A percentile compares a stretch with the other conserved stretches of the same genome.
Evolutionary conservation across 1,140 invertebrate species (phyloP).

Genomic region (Hestina assimilis): DNA sequence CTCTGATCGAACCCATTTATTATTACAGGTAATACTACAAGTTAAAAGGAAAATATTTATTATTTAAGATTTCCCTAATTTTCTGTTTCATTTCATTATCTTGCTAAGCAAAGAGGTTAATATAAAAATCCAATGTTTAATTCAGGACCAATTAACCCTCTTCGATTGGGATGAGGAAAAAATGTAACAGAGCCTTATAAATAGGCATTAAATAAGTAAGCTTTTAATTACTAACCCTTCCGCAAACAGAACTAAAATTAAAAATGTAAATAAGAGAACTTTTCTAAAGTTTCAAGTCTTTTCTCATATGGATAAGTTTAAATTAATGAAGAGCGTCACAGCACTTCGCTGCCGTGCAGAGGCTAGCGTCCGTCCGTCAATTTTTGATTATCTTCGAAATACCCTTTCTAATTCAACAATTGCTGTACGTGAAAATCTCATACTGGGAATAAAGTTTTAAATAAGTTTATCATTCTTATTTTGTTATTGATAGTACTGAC

Average conservation of each 20-base stretch:
- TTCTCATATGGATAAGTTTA: constrained; percentile 63
- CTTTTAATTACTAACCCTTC: constrained; percentile 42
- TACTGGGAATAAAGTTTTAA: too few relatives aligned
- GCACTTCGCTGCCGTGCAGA: constrained; percentile 34
- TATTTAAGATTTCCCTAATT: too few relatives aligned
- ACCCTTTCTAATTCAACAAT: constrained; percentile 25
- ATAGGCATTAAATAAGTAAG: constrained; percentile 34
- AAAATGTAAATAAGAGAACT: constrained; percentile 61
- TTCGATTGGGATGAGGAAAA: too few relatives aligned
- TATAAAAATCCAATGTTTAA: too few relatives aligned
- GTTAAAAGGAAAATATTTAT: too few relatives aligned
- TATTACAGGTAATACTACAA: too few relatives aligned
- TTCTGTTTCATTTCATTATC: too few relatives aligned
- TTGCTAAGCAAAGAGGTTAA: too few relatives aligned
- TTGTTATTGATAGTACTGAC: too few relatives aligned
- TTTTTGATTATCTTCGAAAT: constrained; percentile 60
- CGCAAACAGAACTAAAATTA: constrained; percentile 51
- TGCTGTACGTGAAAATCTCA: neutral
- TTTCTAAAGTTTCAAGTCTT: constrained; percentile 54
- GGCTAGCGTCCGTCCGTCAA: constrained; percentile 43
- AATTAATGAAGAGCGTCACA: constrained; percentile 61
- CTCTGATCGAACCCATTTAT: too few relatives aligned
- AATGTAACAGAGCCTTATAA: neutral
- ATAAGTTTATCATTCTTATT: too few relatives aligned
- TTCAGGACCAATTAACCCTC: too few relatives aligned